phyloP scores from a whole-genome alignment of 1,140 invertebrate species.

The Sinonovacula constricta region DNA sequence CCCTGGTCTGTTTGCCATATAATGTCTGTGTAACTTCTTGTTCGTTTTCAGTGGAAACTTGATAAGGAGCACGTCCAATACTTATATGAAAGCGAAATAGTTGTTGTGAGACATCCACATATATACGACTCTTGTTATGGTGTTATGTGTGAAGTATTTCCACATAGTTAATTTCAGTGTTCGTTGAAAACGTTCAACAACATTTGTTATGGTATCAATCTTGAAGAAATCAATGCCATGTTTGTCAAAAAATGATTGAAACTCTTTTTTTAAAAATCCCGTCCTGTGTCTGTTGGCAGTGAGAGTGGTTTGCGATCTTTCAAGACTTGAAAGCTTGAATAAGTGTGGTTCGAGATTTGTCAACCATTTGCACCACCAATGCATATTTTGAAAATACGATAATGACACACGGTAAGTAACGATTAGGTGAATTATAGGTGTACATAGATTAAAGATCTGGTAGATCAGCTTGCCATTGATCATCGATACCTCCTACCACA shows the following conservation, averaged over 20 bases:
- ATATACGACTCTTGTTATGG: slow-evolving; percentile 1
- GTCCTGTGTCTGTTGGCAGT: slow-evolving; percentile 14
- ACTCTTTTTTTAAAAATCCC: slow-evolving; percentile 12
- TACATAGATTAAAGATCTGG: not conserved
- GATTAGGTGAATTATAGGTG: slow-evolving; percentile 2
- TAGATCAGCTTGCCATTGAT: slow-evolving; percentile 25
- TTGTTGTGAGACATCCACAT: slow-evolving; percentile 28
- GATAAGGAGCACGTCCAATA: too few species aligned
- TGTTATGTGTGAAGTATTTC: slow-evolving; percentile 31
- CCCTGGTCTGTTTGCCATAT: not conserved
- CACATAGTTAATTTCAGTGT: slow-evolving; percentile 32
- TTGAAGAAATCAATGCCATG: slow-evolving; percentile 9
- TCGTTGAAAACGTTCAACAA: slow-evolving; percentile 37
- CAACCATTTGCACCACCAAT: not conserved
- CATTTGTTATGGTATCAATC: slow-evolving; percentile 17
- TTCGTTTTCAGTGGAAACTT: too few species aligned
- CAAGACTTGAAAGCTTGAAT: not conserved
- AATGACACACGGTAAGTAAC: slow-evolving; percentile 6
- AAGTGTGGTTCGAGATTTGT: not conserved
- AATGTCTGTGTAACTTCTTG: slow-evolving; percentile 9
- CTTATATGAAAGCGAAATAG: too few species aligned
- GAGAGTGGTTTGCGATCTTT: not conserved
- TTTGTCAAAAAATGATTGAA: not conserved
- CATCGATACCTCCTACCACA: slow-evolving; percentile 15
- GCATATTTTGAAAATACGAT: not conserved